phyloP scores from a whole-genome alignment of 2,888 invertebrate genomes.

The Elysia crispata region DNA sequence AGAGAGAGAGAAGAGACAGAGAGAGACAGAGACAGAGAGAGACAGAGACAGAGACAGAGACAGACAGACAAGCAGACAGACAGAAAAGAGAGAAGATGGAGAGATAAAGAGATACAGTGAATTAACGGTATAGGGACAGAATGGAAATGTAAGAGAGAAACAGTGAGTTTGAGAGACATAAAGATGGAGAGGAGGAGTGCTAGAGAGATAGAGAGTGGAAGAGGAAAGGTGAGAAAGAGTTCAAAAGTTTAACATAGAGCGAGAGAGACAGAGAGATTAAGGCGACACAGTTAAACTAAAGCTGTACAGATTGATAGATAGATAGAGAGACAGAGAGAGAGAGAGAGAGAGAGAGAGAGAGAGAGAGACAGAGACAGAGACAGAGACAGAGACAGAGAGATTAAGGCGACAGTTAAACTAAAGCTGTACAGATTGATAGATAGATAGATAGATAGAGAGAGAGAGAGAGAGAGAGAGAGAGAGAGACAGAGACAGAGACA shows the following conservation, averaged over 20 bases:
- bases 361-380: too few species aligned
- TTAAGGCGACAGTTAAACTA: too few species aligned
- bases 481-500: too few species aligned
- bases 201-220: neutral
- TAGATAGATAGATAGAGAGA: too few species aligned
- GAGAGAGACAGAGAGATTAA: constrained; percentile 12
- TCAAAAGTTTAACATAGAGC: neutral
- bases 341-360: too few species aligned
- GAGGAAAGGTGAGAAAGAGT: neutral
- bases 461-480: too few species aligned
- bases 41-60: constrained; percentile 29
- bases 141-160: neutral
- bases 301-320: too few species aligned
- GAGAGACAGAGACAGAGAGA: too few species aligned
- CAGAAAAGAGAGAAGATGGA: neutral
- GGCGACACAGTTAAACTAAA: too few species aligned
- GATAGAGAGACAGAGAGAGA: constrained; percentile 21
- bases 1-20: neutral
- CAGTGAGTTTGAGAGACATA: too few species aligned
- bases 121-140: neutral
- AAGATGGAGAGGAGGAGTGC: constrained; percentile 5
- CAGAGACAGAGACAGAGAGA: too few species aligned
- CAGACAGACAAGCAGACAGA: neutral
- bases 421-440: too few species aligned
- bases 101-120: neutral